Percentiles rank a stretch among this genome's conserved stretches.
phyloP scores from a whole-genome alignment of 2,797 vertebrate species.

The Typhlichthys eigenmanni region DNA sequence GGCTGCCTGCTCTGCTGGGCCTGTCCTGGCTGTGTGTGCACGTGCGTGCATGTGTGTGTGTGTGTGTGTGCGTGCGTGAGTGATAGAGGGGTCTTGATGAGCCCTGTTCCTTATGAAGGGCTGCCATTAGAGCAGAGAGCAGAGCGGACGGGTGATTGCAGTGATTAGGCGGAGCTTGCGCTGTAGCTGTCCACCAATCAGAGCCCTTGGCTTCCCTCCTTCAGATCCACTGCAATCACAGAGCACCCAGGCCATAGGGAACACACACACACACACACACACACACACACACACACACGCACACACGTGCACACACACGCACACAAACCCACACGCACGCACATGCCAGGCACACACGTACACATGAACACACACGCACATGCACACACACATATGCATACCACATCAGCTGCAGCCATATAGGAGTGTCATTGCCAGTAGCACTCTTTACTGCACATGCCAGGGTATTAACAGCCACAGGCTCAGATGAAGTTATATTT shows the following conservation, averaged over 20 bases:
- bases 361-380: not conserved
- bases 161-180: constrained; percentile 74
- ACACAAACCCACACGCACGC: not conserved
- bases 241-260: constrained; percentile 42
- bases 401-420: constrained; percentile 24
- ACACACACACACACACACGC: not conserved
- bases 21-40: constrained; percentile 57
- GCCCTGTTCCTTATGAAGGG: constrained; percentile 76
- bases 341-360: not conserved
- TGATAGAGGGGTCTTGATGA: constrained; percentile 63
- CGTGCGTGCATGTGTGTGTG: constrained; percentile 26
- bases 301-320: not conserved
- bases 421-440: constrained; percentile 33
- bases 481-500: constrained; percentile 5
- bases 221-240: constrained; percentile 73
- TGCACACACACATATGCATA: constrained; percentile 17
- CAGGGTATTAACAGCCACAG: constrained; percentile 7
- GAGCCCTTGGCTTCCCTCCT: constrained; percentile 62
- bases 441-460: constrained; percentile 15
- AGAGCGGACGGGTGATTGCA: constrained; percentile 78
- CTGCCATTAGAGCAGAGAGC: constrained; percentile 76
- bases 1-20: constrained; percentile 29
- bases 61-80: constrained; percentile 28
- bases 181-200: constrained; percentile 75
- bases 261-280: constrained; percentile 14